A percentile compares a stretch with the other conserved stretches of the same genome.
Evolutionary conservation across 2,113 vertebrate species (phyloP).

Genomic region (Perca flavescens): DNA sequence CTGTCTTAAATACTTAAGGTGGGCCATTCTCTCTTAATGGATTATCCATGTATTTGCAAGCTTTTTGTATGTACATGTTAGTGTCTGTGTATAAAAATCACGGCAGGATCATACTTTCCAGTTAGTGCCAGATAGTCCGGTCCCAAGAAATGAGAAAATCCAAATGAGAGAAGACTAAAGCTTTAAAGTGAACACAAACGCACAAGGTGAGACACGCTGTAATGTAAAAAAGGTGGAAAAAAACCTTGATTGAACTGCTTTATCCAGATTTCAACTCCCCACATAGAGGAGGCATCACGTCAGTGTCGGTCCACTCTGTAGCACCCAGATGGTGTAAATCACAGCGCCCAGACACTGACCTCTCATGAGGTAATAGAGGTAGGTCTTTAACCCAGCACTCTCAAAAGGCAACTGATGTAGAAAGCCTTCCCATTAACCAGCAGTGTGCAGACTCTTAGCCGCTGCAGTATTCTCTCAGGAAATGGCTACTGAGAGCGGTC

Average conservation of each 20-base stretch:
- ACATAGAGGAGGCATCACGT: slow-evolving; percentile 44
- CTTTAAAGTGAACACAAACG: neutral
- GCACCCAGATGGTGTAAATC: slow-evolving; percentile 70
- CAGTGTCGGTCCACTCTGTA: slow-evolving; percentile 37
- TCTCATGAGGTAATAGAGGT: slow-evolving; percentile 30
- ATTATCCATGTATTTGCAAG: neutral
- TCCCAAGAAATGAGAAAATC: neutral
- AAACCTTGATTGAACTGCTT: neutral
- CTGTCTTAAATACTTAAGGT: neutral
- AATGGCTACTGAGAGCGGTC: slow-evolving; percentile 3
- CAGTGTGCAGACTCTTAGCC: slow-evolving; percentile 8
- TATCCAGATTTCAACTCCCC: slow-evolving; percentile 3
- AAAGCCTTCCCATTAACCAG: slow-evolving; percentile 32
- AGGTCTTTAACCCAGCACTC: slow-evolving; percentile 24
- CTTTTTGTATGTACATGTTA: neutral
- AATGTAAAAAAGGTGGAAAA: slow-evolving; percentile 2
- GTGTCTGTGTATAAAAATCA: neutral
- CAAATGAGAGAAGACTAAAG: neutral
- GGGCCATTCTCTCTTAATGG: neutral
- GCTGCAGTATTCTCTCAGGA: slow-evolving; percentile 5
- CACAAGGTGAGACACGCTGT: neutral
- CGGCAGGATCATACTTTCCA: neutral
- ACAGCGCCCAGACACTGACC: slow-evolving; percentile 35
- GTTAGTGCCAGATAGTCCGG: neutral
- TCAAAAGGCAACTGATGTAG: slow-evolving; percentile 41